A percentile compares a stretch with the other conserved stretches of the same genome.
These are phyloP conservation scores for Poeciliopsis presidionis DNA, from an alignment of 2,797 vertebrate genomes.

Conservation along the genomic window DNA sequence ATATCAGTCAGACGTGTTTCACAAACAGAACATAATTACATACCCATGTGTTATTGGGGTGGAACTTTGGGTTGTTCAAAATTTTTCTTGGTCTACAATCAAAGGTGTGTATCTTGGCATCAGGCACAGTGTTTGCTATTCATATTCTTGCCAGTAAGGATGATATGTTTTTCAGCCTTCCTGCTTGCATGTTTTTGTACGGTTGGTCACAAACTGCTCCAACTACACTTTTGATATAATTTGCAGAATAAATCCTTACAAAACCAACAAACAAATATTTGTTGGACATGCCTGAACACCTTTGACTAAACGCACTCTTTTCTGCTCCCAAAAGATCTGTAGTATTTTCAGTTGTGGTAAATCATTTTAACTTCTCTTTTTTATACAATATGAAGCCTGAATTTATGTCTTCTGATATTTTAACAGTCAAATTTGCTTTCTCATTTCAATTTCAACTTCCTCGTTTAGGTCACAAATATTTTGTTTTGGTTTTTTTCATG, in stretches of 20 bases:
- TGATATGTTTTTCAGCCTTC: neutral
- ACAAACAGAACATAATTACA: neutral
- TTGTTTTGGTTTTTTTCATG: neutral
- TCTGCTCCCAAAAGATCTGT: neutral
- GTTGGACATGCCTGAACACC: neutral
- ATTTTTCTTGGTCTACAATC: conserved; percentile 1
- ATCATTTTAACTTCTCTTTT: neutral
- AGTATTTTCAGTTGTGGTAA: neutral
- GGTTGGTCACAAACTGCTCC: neutral
- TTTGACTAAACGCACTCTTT: neutral
- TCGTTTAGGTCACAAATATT: neutral
- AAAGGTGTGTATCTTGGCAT: neutral
- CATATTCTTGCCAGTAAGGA: neutral
- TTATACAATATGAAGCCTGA: neutral
- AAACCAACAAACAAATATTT: neutral
- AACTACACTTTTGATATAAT: conserved; percentile 11
- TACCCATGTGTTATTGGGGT: conserved; percentile 13
- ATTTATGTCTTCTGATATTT: neutral
- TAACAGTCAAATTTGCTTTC: neutral
- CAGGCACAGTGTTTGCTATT: neutral
- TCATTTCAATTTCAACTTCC: neutral
- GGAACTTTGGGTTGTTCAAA: neutral
- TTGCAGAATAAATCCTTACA: neutral
- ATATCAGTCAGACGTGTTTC: neutral
- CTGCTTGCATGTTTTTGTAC: neutral